Evolutionary conservation across 2,113 vertebrate genomes (phyloP), one percentile per base, ranked within the genome.

Genomic region (Proteles cristata): DNA sequence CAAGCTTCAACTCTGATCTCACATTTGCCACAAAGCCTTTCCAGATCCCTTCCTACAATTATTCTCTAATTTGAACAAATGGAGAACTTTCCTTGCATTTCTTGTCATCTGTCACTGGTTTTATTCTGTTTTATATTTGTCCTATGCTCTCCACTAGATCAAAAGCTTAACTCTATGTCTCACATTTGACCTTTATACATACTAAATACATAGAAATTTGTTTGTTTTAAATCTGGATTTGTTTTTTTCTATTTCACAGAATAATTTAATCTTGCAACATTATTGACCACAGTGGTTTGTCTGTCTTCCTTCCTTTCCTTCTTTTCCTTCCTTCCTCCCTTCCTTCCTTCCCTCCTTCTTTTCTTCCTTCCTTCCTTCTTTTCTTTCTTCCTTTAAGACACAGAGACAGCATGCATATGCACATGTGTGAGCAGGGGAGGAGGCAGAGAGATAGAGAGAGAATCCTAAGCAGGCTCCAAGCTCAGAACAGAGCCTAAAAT

Each of bases 11-110:
- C 17, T 73, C 43, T 5, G 50, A 66, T 74, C 69, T 92, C 45
- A 69, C 79, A 76, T 77, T 95, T 92, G 69, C 93, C 88, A 74
- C 45, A 66, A 28, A 92, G 35, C 43, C 61, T 95, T 92, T 89
- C 89, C 16, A 58, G 74, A 76, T 76, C 66, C 43, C 53, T 55
- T 50, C 1, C 73, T 31, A 23, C 39, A 83, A 82, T 53, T n/a
- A 14, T 66, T 65, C 53, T 53, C 73, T 81, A 55, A 73, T 89
- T 83, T 55, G 82, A 90, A 71, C 68, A 79, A 88, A 55, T 14
- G 80, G 2, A 89, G 3, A 26, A 86, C 26, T 90, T 94, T 69
- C 68, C 89, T 88, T 33, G 14, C 21, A 71, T 39, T 50, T 89
- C 31, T 93, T 33, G 74, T 91, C 43, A 43, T 43, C 43, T 15